Conservation (phyloP, 2,888 invertebrate genomes). For the Ornithoptera priamus region DNA sequence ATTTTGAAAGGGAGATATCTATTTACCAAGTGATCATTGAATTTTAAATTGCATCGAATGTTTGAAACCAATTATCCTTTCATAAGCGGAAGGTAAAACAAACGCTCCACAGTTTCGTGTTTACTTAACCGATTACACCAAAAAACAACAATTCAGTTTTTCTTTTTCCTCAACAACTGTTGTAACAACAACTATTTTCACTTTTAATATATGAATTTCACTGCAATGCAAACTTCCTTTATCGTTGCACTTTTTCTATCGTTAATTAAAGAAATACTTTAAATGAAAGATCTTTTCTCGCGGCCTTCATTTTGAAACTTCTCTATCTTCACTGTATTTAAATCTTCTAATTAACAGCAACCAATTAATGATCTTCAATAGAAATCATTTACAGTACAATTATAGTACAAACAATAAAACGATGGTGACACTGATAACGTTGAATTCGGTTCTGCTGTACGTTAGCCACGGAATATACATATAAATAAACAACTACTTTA, state of each 20-base stretch:
- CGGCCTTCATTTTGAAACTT: no score
- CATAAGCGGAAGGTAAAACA: slow-evolving; percentile 3
- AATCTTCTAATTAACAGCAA: no score
- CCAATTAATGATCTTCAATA: no score
- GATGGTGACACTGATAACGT: no score
- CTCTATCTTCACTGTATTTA: no score
- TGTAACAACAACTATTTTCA: not conserved
- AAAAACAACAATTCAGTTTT: not conserved
- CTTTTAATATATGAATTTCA: not conserved
- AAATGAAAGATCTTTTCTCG: no score
- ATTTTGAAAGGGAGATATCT: no score
- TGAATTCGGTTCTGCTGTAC: no score
- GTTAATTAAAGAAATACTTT: no score
- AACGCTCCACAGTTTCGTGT: not conserved
- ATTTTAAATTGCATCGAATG: not conserved
- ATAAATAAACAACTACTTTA: not conserved
- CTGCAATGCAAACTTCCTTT: not conserved
- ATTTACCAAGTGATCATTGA: not conserved
- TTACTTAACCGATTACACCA: not conserved
- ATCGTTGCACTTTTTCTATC: not conserved
- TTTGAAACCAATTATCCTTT: slow-evolving; percentile 1
- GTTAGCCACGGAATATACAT: no score
- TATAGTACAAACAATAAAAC: no score
- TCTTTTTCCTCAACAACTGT: not conserved
- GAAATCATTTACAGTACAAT: no score